A percentile compares a stretch with the other conserved stretches of the same genome.
Conservation (phyloP, 2,888 invertebrate genomes). For the Hofmannophila pseudospretella region DNA sequence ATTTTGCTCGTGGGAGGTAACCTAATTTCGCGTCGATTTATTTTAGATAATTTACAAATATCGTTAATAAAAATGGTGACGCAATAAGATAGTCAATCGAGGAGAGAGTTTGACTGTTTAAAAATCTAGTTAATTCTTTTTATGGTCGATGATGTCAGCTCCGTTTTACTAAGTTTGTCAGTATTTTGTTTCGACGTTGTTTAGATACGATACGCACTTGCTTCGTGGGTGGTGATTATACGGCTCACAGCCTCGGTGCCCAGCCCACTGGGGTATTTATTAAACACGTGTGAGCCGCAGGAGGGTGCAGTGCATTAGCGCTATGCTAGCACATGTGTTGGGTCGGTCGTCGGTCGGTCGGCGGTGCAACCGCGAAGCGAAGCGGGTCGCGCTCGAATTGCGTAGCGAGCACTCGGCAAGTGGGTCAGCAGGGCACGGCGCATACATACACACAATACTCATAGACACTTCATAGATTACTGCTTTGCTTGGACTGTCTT, state of each 20-base stretch:
- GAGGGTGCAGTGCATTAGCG: conserved; percentile 5
- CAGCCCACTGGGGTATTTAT: no score
- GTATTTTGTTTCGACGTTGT: no score
- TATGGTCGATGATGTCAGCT: no score
- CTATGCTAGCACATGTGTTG: conserved; percentile 9
- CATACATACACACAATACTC: conserved; percentile 36
- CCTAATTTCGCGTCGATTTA: conserved; percentile 19
- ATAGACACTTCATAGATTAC: conserved; percentile 18
- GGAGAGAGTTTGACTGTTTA: no score
- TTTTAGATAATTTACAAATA: conserved; percentile 17
- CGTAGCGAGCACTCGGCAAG: conserved; percentile 67
- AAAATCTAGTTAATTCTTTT: no score
- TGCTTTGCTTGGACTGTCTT: conserved; percentile 18
- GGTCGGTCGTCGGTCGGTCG: conserved; percentile 12
- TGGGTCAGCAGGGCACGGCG: conserved; percentile 71
- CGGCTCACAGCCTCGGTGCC: background rate
- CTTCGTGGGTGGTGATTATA: conserved; percentile 12
- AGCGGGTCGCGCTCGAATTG: conserved; percentile 69
- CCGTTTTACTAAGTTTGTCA: no score
- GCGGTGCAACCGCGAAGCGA: conserved; percentile 43
- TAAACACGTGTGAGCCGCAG: background rate
- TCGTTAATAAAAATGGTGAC: background rate
- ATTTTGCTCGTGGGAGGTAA: conserved; percentile 36
- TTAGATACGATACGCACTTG: background rate
- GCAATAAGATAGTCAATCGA: conserved; percentile 2